Evolutionary conservation across 2,113 vertebrate genomes (phyloP).

Genomic region (Promerops cafer): DNA sequence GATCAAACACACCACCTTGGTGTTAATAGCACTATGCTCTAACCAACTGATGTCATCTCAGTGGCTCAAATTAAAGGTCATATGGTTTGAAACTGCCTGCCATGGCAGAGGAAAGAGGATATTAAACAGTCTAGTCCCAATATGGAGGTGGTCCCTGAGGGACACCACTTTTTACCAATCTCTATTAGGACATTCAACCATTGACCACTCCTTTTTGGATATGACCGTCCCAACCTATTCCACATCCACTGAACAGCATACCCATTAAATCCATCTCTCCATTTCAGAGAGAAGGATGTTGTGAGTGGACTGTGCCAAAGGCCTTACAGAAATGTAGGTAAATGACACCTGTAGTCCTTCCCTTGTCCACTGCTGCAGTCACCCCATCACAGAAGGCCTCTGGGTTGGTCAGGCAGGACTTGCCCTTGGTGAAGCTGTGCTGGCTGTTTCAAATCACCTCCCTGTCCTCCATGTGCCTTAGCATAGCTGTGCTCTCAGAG

Average conservation of each 20-base stretch:
- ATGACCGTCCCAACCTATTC: neutral
- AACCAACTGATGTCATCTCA: neutral
- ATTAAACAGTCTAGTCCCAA: neutral
- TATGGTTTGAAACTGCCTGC: neutral
- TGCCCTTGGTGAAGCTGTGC: neutral
- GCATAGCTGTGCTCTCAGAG: neutral
- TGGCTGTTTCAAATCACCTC: neutral
- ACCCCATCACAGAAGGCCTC: neutral
- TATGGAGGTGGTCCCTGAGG: neutral
- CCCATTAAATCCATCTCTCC: neutral
- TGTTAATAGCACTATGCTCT: neutral
- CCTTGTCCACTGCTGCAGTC: rapidly evolving
- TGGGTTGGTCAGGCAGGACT: neutral
- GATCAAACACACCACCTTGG: neutral
- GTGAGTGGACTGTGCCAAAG: neutral
- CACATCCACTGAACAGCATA: neutral
- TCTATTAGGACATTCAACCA: neutral
- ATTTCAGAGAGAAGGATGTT: neutral
- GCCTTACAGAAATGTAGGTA: neutral
- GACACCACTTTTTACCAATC: neutral
- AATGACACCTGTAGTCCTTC: neutral
- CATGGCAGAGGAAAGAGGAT: neutral
- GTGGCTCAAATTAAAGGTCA: neutral
- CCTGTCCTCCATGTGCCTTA: neutral
- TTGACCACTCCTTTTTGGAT: neutral